Base-by-base conservation (phyloP, 2,888 invertebrate genomes). In the Tiphia femorata region DNA sequence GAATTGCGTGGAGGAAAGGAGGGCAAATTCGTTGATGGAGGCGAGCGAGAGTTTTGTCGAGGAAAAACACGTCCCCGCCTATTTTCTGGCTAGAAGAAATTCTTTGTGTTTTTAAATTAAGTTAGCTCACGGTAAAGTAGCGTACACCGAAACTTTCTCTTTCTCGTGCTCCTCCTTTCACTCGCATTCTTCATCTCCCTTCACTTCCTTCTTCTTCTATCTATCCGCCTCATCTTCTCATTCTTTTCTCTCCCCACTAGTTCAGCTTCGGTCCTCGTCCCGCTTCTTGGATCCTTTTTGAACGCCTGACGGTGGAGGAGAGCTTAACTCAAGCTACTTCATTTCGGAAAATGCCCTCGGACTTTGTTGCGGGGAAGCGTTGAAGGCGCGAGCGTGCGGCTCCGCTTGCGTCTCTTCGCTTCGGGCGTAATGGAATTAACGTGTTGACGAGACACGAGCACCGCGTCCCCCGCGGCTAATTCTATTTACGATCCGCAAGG, bases 91-190 rank as follows among this genome's bases (percentile, higher is more conserved):
- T 48, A 50, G 50, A 55, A 50, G 57, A 49, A 67, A 69, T 71
- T 75, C 73, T 71, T 73, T 75, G 75, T 73, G 63, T 73, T 68
- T 73, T 68, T 68, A 69, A 75, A 75, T 75, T 64, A 72, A 75
- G 68, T 75, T 75, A 71, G 64, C 63, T 62, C 59, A 54, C 54
- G 49, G 64, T 52, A 58, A 60, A 62, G 59, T n/a, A 33, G 58
- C 50, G 64, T 55, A 57, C 59, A 51, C 56, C 41, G 37, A 35
- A 58, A 67, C 68, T 63, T 52, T 63, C 52, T 54, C 62, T 35
- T 35, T 46, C 29, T 30, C 47, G 21, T n/a, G 29, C 30, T 44
- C 25, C 17, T 19, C 5, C 43, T 29, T 44, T 29, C 10, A 12
- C 17, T 20, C 21, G 23, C 25, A 23, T 41, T 41, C 25, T 23